Conservation (phyloP, 2,888 invertebrate species). For the Linhomoeus sp. region DNA sequence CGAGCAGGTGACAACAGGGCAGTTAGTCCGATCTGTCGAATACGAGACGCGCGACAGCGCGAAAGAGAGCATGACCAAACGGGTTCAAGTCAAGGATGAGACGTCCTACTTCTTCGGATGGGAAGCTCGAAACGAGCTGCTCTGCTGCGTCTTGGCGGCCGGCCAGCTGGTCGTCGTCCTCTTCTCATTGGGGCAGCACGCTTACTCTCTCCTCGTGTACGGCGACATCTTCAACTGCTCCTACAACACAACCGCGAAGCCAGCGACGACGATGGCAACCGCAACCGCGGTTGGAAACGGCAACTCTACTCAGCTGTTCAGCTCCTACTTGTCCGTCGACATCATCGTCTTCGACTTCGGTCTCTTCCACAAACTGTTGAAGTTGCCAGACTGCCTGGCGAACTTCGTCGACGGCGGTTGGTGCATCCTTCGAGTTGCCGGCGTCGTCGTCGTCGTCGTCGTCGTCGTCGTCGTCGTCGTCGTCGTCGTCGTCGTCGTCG, state of each 20-base stretch:
- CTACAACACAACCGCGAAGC: background rate
- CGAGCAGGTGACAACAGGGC: too few relatives aligned
- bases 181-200: slow-evolving; percentile 16
- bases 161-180: slow-evolving; percentile 14
- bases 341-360: slow-evolving; percentile 20
- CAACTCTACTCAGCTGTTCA: background rate
- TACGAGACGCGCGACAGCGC: too few relatives aligned
- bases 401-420: slow-evolving; percentile 18
- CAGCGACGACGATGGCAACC: too few relatives aligned
- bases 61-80: too few relatives aligned
- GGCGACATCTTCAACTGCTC: slow-evolving; percentile 11
- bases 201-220: slow-evolving; percentile 12
- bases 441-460: too few relatives aligned
- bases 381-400: slow-evolving; percentile 20
- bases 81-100: slow-evolving; percentile 1
- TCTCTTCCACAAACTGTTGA: slow-evolving; percentile 15
- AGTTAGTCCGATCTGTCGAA: too few relatives aligned
- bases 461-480: too few relatives aligned
- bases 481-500: too few relatives aligned
- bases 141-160: slow-evolving; percentile 12
- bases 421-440: slow-evolving; percentile 4
- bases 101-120: background rate
- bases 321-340: slow-evolving; percentile 13
- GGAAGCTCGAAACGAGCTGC: slow-evolving; percentile 10
- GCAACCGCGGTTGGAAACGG: background rate